Conservation (phyloP, 1,140 invertebrate genomes). For the Oryctes rhinoceros region DNA sequence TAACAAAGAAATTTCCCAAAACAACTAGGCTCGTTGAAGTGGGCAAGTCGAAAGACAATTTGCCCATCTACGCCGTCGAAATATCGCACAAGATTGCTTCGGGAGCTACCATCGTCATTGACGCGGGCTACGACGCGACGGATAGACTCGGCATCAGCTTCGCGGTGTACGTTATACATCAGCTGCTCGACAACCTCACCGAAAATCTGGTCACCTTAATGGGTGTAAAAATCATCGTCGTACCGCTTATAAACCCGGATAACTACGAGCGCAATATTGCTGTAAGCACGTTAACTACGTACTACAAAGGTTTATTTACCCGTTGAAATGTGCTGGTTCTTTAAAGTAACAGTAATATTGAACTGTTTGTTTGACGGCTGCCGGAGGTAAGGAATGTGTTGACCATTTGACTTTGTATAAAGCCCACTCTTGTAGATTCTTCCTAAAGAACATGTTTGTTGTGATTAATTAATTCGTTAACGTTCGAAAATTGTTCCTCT, state of each 20-base stretch:
- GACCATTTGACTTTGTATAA: no score
- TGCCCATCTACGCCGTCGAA: background rate
- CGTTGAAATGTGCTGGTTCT: no score
- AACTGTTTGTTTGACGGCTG: no score
- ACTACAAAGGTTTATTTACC: no score
- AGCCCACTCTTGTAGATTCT: no score
- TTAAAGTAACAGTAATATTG: no score
- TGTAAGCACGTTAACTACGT: no score
- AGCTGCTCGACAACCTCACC: background rate
- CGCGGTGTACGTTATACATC: background rate
- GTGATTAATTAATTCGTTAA: no score
- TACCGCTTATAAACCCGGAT: slow-evolving; percentile 14
- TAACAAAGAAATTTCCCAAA: background rate
- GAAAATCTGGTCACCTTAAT: background rate
- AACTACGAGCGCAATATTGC: background rate
- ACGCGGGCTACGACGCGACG: background rate
- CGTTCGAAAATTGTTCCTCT: no score
- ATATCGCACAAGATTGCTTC: background rate
- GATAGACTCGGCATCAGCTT: background rate
- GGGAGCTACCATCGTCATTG: background rate
- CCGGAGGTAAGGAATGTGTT: no score
- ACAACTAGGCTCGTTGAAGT: background rate
- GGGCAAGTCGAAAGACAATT: background rate
- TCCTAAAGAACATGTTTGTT: no score
- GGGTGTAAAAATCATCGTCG: background rate